Evolutionary conservation across 2,888 invertebrate genomes (phyloP).

Genomic region (Plagodis pulveraria): DNA sequence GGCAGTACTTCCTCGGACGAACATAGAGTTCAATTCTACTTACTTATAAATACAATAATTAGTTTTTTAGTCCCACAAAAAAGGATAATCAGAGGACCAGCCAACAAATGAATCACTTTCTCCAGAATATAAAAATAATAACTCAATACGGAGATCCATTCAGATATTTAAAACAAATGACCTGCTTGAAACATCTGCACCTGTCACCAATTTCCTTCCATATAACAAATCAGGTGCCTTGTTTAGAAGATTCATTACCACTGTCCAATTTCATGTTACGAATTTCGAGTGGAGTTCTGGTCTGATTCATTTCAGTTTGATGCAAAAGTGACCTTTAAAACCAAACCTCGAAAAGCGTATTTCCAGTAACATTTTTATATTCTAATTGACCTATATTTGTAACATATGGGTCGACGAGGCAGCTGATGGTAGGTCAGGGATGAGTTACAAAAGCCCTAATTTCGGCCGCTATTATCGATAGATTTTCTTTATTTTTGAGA

Average conservation of each 20-base stretch:
- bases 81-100: slow-evolving; percentile 16
- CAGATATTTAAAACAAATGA: slow-evolving; percentile 57
- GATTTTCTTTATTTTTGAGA: slow-evolving; percentile 74
- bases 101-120: slow-evolving; percentile 43
- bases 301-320: not conserved
- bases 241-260: slow-evolving; percentile 70
- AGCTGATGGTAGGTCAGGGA: slow-evolving; percentile 77
- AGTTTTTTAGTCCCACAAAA: not conserved
- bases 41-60: no score
- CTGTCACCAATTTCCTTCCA: slow-evolving; percentile 66
- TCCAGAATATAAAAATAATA: slow-evolving; percentile 57
- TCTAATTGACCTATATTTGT: slow-evolving; percentile 75
- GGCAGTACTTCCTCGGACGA: not conserved
- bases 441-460: slow-evolving; percentile 72
- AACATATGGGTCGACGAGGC: slow-evolving; percentile 71
- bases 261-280: slow-evolving; percentile 48
- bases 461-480: slow-evolving; percentile 68
- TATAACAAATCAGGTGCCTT: slow-evolving; percentile 66
- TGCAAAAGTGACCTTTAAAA: slow-evolving; percentile 6
- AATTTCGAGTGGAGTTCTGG: slow-evolving; percentile 34
- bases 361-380: slow-evolving; percentile 1
- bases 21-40: not conserved
- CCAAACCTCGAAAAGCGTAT: not conserved
- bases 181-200: slow-evolving; percentile 54
- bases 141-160: slow-evolving; percentile 59